Base-by-base conservation (phyloP, 2,888 invertebrate species). In the Cyclophora albipunctata region DNA sequence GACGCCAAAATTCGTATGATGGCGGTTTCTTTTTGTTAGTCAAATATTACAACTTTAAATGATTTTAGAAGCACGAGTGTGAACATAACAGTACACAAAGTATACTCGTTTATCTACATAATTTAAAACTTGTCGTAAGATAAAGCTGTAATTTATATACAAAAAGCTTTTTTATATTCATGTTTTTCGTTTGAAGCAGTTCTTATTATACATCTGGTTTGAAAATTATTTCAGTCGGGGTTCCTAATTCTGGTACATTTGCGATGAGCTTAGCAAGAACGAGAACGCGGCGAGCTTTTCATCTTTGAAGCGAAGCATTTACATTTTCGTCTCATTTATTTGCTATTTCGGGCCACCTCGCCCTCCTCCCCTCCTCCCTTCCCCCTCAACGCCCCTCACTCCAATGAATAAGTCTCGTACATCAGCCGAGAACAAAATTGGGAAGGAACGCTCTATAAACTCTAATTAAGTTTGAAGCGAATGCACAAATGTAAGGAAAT, bases 241-340 rank as follows among this genome's bases (percentile, higher is more conserved):
- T 75, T 76, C 81, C 85, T 84, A 85, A 87, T 87, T 87, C 81
- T 84, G 86, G 81, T 86, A 87, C 86, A 87, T 88, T 86, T 83
- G 84, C 84, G 81, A 81, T 78, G 84, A 84, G 83, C 86, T 84
- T 86, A 85, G 84, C 85, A 81, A 79, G 84, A 83, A 75, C 79
- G 80, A 68, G 80, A 77, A 75, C 73, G 76, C 84, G 84, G 80
- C 78, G 73, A 75, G 86, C 86, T 87, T 87, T 88, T 88, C 88
- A 87, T 88, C 85, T 88, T 81, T 79, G 83, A 84, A 86, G 84
- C 88, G 85, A 84, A 82, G 86, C 88, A 88, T 88, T 88, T 88
- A 88, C 88, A 88, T 88, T 88, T 88, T 88, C 88, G 88, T 86
- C 88, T 88, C 88, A 88, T 88, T 88, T 88, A 88, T 87, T 86